Conservation (phyloP, 1,140 invertebrate genomes). For the Rhagoletis zephyria region DNA sequence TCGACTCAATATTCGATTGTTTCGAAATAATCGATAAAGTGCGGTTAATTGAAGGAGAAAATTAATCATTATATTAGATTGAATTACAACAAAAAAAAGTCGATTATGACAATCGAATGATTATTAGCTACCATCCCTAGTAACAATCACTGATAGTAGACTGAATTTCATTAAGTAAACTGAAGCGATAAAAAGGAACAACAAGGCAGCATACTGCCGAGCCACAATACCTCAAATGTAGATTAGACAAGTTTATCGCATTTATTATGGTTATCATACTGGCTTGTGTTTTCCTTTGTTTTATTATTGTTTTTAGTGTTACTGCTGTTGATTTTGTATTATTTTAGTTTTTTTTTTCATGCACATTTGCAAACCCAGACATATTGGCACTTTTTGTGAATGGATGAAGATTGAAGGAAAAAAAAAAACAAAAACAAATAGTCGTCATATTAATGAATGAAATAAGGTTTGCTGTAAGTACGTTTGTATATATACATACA, state of each 20-base stretch:
- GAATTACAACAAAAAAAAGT: too few relatives aligned
- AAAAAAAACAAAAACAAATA: neutral
- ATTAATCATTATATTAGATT: too few relatives aligned
- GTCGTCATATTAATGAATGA: neutral
- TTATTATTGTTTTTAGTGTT: slow-evolving; percentile 30
- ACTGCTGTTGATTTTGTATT: slow-evolving; percentile 8
- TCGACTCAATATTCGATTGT: too few relatives aligned
- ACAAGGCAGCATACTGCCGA: neutral
- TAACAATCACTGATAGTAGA: neutral
- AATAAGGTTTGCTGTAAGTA: neutral
- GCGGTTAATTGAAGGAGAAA: too few relatives aligned
- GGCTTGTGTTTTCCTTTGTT: slow-evolving; percentile 36
- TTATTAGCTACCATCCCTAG: too few relatives aligned
- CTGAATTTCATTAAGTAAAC: slow-evolving; percentile 45
- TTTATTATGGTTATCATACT: slow-evolving; percentile 29
- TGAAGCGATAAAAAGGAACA: slow-evolving; percentile 39
- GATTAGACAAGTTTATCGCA: slow-evolving; percentile 46
- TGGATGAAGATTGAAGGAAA: neutral
- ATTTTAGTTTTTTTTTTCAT: neutral
- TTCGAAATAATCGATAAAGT: too few relatives aligned
- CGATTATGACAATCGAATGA: too few relatives aligned
- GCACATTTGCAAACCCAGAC: slow-evolving; percentile 7
- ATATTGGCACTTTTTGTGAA: slow-evolving; percentile 49
- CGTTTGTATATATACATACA: neutral
- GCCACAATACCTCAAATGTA: neutral